Evolutionary conservation across 2,797 vertebrate species (phyloP).

Genomic region (Alfaro cultratus): DNA sequence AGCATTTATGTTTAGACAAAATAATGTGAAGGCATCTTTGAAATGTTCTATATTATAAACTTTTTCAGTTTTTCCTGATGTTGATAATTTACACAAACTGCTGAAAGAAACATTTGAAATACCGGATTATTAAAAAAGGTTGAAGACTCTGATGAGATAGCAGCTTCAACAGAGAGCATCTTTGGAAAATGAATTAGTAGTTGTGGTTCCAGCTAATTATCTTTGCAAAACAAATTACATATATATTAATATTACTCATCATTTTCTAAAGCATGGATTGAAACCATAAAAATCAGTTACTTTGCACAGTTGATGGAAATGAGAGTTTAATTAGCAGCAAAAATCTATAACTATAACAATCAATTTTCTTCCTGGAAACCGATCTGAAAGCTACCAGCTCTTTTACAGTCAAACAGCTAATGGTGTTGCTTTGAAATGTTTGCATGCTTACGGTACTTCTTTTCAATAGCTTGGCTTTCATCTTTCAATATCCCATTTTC

Average conservation of each 20-base stretch:
- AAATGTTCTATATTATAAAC: background rate
- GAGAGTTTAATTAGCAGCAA: background rate
- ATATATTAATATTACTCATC: background rate
- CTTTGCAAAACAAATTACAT: background rate
- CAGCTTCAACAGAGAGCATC: background rate
- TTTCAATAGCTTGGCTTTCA: background rate
- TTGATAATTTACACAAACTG: background rate
- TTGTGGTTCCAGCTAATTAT: background rate
- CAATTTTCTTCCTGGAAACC: background rate
- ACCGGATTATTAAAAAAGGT: background rate
- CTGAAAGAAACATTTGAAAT: background rate
- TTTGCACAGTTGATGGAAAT: background rate
- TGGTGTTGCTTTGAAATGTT: slow-evolving; percentile 3
- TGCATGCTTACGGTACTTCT: background rate
- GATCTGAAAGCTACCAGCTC: background rate
- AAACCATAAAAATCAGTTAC: background rate
- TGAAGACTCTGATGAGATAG: background rate
- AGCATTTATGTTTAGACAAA: background rate
- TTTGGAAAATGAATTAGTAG: background rate
- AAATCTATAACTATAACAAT: slow-evolving; percentile 8
- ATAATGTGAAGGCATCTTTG: background rate
- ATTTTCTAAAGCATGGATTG: background rate
- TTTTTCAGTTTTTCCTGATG: background rate
- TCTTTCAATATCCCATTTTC: background rate
- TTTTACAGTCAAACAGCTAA: background rate